phyloP scores from a whole-genome alignment of 1,140 invertebrate species.

The Thaumatotibia leucotreta region DNA sequence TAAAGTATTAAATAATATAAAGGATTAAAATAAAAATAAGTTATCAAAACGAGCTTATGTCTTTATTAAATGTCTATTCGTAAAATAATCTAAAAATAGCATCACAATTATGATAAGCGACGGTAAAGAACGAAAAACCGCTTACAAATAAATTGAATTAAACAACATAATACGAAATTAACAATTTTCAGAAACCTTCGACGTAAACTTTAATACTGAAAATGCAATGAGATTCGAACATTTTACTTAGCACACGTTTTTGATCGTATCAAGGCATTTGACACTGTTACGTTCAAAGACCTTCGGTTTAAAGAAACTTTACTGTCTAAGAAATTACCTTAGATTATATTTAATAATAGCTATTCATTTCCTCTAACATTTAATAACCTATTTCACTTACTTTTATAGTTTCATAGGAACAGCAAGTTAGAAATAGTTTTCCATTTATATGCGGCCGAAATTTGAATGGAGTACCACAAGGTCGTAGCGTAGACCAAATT shows the following conservation, averaged over 20 bases:
- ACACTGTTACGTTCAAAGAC: neutral
- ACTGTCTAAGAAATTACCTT: no score
- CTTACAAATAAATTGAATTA: constrained; percentile 39
- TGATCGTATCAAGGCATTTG: neutral
- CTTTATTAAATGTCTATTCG: constrained; percentile 61
- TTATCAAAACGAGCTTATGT: constrained; percentile 46
- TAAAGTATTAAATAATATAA: constrained; percentile 2
- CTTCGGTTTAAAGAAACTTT: neutral
- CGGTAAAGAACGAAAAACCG: constrained; percentile 37
- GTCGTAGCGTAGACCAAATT: neutral
- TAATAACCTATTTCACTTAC: neutral
- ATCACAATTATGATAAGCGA: constrained; percentile 56
- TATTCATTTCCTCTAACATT: no score
- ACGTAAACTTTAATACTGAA: neutral
- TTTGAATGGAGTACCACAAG: neutral
- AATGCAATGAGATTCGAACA: neutral
- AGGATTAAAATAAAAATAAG: constrained; percentile 35
- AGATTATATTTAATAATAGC: no score
- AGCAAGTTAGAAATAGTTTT: neutral
- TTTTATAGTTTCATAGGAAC: neutral
- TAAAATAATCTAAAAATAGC: constrained; percentile 68
- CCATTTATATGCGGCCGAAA: neutral
- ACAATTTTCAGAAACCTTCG: neutral
- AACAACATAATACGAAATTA: constrained; percentile 11
- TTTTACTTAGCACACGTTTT: neutral